Evolutionary conservation across 1,140 invertebrate species (phyloP), one percentile per base, ranked within the genome.

Genomic region (Anastrepha obliqua): DNA sequence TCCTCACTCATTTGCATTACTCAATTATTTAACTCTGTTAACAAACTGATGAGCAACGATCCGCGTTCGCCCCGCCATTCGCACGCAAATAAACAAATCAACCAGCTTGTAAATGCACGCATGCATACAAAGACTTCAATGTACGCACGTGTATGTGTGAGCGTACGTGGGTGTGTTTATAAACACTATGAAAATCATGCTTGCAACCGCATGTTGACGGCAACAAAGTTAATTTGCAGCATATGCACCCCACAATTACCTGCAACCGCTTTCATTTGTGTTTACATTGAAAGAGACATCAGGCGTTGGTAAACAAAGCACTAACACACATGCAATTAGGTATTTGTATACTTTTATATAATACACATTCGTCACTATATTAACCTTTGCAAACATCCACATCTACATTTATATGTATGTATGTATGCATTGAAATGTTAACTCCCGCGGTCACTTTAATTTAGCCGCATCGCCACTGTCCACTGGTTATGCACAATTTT

Each of bases 11-110:
- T 81, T 81, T 81, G 47, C 51, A 51, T 51, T 20, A 81, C 42
- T 81, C 74, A 81, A 81, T 81, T 81, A 81, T 17, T 81, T 81
- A 81, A 81, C 47, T 81, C 17, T 81, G 42, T 51, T 81, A 81
- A 81, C 74, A 81, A 81, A 17, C 44, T 55, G 74, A 51, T 29
- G 47, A 55, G 74, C 74, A 55, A 3, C 74, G 74, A 55, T 51
- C 47, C 47, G 74, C 74, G 74, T 81, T 81, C 20, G 44, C 74
- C 55, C 74, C 44, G 42, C 29, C 42, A 44, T 74, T 74, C 39
- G 67, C 17, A 42, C 0, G 67, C 42, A 74, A 74, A 74, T 74
- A 74, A 74, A 74, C 67, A 74, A 74, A 74, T 74, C 67, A 74
- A 74, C 42, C 67, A 74, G 67, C 17, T 74, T 17, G 67, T 74